Evolutionary conservation across 2,113 vertebrate species (phyloP).

Genomic region (Candoia aspera): DNA sequence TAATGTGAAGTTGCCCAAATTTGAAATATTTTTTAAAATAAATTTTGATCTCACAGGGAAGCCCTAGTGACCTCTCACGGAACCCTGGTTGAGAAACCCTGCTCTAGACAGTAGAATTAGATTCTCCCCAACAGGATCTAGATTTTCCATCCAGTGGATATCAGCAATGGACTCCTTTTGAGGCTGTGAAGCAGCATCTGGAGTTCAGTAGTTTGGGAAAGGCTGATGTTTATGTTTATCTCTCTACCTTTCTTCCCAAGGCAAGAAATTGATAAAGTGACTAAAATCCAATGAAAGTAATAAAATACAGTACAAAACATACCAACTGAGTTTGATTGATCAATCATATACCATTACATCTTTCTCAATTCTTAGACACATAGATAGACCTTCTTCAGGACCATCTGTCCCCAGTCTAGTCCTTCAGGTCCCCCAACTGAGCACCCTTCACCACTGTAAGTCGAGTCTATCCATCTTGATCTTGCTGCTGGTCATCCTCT

Average conservation of each 20-base stretch:
- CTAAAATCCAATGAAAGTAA: neutral
- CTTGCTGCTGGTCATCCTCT: neutral
- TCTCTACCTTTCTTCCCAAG: neutral
- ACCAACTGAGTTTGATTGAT: neutral
- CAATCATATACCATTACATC: neutral
- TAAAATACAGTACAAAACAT: neutral
- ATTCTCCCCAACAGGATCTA: neutral
- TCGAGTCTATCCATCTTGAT: neutral
- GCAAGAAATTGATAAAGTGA: neutral
- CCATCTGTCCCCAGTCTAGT: neutral
- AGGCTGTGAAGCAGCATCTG: neutral
- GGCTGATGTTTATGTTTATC: neutral
- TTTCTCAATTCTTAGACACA: neutral
- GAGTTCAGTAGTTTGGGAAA: neutral
- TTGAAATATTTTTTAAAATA: no score
- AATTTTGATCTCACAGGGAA: no score
- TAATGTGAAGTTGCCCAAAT: no score
- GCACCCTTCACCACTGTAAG: neutral
- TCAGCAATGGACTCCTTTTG: neutral
- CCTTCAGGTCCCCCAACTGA: neutral
- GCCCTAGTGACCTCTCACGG: no score
- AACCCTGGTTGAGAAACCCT: no score
- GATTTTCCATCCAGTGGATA: neutral
- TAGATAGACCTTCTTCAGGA: neutral
- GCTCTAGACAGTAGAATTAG: neutral